Evolutionary conservation across 2,797 vertebrate species (phyloP).

Genomic region (Gastrophryne carolinensis): DNA sequence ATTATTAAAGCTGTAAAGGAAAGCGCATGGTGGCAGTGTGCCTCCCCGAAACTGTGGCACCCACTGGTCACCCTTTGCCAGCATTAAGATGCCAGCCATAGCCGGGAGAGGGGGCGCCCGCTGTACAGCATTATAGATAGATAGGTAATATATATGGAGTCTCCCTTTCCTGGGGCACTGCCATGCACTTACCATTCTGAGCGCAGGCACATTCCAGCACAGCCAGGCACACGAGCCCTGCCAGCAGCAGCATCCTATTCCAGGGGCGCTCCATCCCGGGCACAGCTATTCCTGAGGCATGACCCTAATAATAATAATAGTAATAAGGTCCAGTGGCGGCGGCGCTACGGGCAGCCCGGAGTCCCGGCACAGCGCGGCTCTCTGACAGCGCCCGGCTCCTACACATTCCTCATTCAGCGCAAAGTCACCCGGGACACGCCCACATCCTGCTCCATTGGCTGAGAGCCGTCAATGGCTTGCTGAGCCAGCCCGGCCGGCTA

Average conservation of each 20-base stretch:
- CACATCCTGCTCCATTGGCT: conserved; percentile 17
- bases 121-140: no score
- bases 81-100: no score
- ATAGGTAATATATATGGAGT: no score
- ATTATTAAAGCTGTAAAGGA: no score
- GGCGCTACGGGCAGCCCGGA: neutral
- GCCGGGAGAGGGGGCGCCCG: no score
- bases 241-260: no score
- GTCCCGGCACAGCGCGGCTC: neutral
- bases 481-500: neutral
- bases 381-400: conserved; percentile 39
- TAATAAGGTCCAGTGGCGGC: no score
- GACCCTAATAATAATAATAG: no score
- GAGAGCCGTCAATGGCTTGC: neutral
- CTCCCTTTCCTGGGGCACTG: no score
- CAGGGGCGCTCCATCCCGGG: conserved; percentile 17
- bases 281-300: neutral
- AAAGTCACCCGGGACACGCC: conserved; percentile 26
- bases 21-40: no score
- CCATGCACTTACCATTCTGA: conserved; percentile 41
- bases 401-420: conserved; percentile 19
- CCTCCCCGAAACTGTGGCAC: no score
- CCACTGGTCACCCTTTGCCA: no score
- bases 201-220: neutral
- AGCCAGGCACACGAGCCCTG: neutral